phyloP scores from a whole-genome alignment of 2,797 vertebrate genomes.

The Poecilia gillii region DNA sequence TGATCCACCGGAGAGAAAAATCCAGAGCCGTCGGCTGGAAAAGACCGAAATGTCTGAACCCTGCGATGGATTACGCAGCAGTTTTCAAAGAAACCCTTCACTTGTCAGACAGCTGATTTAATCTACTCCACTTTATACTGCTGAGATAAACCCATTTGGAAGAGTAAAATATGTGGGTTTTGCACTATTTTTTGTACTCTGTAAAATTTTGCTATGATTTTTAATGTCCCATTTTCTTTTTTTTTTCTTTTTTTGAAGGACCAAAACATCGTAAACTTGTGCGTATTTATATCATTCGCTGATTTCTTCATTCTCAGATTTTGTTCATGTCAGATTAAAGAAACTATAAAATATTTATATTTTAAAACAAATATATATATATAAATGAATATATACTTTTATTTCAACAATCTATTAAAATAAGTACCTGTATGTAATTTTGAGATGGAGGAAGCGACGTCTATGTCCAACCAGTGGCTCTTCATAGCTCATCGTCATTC shows the following conservation, averaged over 20 bases:
- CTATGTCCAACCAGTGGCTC: constrained; percentile 75
- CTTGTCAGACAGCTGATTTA: constrained; percentile 32
- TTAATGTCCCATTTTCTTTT: constrained; percentile 49
- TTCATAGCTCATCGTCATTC: constrained; percentile 84
- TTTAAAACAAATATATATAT: constrained; percentile 35
- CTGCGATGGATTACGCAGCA: constrained; percentile 16
- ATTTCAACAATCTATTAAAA: constrained; percentile 86
- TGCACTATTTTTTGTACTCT: constrained; percentile 81
- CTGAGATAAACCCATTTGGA: constrained; percentile 56
- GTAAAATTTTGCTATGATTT: constrained; percentile 57
- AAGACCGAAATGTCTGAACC: constrained; percentile 30
- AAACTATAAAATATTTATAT: constrained; percentile 72
- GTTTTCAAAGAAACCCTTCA: constrained; percentile 61
- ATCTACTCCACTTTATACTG: constrained; percentile 54
- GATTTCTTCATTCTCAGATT: constrained; percentile 87
- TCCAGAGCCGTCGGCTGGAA: constrained; percentile 1
- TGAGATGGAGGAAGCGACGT: constrained; percentile 76
- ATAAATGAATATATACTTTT: constrained; percentile 66
- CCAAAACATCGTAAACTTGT: constrained; percentile 78
- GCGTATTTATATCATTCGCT: constrained; percentile 76
- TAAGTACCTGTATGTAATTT: constrained; percentile 85
- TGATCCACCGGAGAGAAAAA: constrained; percentile 24
- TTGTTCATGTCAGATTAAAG: constrained; percentile 84
- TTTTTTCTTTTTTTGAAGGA: constrained; percentile 65
- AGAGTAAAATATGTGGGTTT: constrained; percentile 68